These are phyloP conservation scores for Thymelicus acteon DNA, from an alignment of 2,888 invertebrate genomes.

Conservation along the genomic window DNA sequence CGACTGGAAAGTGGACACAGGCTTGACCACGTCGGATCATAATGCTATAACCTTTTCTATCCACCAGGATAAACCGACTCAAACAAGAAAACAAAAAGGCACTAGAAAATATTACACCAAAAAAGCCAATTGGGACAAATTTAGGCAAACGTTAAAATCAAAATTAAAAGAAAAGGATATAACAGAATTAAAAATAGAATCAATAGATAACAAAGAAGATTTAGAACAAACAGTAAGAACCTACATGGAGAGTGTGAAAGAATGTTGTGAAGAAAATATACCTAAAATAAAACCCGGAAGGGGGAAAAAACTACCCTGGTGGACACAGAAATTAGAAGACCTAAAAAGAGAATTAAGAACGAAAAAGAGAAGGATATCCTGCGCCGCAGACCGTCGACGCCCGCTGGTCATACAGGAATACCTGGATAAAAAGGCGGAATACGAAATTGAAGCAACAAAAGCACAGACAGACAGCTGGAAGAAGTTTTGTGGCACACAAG, in stretches of 20 bases:
- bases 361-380: too few species aligned
- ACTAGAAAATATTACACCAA: neutral
- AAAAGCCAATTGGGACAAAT: neutral
- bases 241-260: neutral
- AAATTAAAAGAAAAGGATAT: conserved; percentile 40
- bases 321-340: neutral
- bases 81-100: neutral
- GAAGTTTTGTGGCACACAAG: conserved; percentile 40
- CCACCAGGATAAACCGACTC: conserved; percentile 1
- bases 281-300: conserved; percentile 38
- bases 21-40: neutral
- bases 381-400: too few species aligned
- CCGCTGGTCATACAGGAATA: too few species aligned
- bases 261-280: conserved; percentile 20
- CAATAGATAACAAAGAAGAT: neutral
- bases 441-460: neutral
- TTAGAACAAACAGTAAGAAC: neutral
- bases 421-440: too few species aligned
- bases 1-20: too few species aligned
- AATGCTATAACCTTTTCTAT: neutral
- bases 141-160: conserved; percentile 17
- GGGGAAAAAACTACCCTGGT: conserved; percentile 19
- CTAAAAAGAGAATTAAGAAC: too few species aligned
- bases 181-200: conserved; percentile 14
- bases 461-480: conserved; percentile 41